Conservation (phyloP, 2,113 vertebrate species). For the Pomatostomus ruficeps region DNA sequence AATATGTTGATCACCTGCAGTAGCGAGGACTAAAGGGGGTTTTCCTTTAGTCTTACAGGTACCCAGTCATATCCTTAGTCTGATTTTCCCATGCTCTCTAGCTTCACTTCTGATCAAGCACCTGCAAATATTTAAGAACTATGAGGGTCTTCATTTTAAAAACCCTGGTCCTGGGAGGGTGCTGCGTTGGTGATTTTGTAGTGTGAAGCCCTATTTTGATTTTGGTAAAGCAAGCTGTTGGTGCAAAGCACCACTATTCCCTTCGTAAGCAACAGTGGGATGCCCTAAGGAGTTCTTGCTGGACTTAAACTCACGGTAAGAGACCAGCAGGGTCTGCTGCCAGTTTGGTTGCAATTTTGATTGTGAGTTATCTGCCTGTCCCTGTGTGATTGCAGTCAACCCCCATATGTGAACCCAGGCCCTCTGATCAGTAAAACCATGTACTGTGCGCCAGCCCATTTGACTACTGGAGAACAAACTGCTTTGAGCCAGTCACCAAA, state of each 20-base stretch:
- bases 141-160: neutral
- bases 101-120: neutral
- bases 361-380: neutral
- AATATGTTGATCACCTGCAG: neutral
- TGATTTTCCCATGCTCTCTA: neutral
- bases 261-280: neutral
- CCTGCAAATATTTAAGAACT: neutral
- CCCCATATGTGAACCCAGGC: neutral
- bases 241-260: neutral
- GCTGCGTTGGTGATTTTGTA: neutral
- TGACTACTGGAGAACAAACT: neutral
- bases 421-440: neutral
- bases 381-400: neutral
- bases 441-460: neutral
- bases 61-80: neutral
- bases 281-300: neutral
- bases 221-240: neutral
- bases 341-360: neutral
- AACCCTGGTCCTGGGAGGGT: neutral
- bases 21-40: accelerated
- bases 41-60: neutral
- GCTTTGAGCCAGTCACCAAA: neutral
- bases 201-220: neutral
- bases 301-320: neutral
- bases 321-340: neutral